Base-by-base conservation (phyloP, 2,888 invertebrate species). In the Eupithecia subfuscata region DNA sequence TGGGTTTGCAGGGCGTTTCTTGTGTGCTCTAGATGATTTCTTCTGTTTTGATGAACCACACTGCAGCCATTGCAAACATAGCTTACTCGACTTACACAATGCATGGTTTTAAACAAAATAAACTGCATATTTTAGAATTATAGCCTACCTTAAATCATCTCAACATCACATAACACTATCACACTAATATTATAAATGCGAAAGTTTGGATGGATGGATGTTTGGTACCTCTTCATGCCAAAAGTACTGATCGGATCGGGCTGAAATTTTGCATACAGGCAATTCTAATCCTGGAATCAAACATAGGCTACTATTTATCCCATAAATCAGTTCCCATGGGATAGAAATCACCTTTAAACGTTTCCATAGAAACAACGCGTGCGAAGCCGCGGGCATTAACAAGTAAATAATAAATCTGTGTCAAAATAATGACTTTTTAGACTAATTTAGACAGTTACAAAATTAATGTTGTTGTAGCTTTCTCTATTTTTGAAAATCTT, bases 1-100 rank as follows among this genome's bases (percentile, higher is more conserved):
- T 60, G 22, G 60, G 60, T 60, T 25, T 60, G 12, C 60, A 25
- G 60, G 60, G 22, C 60, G 25, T 60, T 60, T 60, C 60, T 60
- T 60, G 25, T 60, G 12, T 25, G 60, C 25, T 25, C 12, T 25
- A 25, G 22, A 60, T 25, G 5, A 14, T 60, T 60, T 25, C 60
- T 60, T 60, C 4, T 60, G 60, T 14, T 25, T 25, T 60, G 22
- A 25, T 60, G 25, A 60, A 60, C 12, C 25, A 22, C 60, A 14
- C 25, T 25, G n/a, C 52, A 60, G 60, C 12, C 6, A 60, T 25
- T 60, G 25, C 12, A 60, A 14, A n/a, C 7, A 9, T n/a, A 22
- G 11, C 22, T 56, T 52, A n/a, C n/a, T n/a, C n/a, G 22, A 52
- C 22, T 11, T 22, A 22, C 22, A 22, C 22, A 22, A 11, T 56